Evolutionary conservation across 2,113 vertebrate species (phyloP), one percentile per base, ranked within the genome.

Genomic region (Cinclus cinclus): DNA sequence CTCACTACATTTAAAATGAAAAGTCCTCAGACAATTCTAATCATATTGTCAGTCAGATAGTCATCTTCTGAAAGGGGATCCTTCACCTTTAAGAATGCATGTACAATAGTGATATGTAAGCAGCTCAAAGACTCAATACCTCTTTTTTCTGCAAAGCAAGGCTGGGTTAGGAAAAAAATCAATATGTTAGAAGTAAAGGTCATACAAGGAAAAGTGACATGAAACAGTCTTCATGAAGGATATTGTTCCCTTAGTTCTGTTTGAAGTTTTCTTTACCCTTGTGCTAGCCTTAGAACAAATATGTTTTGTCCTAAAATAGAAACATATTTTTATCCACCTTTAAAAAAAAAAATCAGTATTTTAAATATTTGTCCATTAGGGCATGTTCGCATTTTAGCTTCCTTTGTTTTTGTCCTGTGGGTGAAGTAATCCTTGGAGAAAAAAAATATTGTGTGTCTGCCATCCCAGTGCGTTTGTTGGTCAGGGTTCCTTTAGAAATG

Each of bases 171-270:
- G 97, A 96, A 97, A 98, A 98, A 98, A 98, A 98, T 98, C 98
- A 98, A 98, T 98, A 98, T 97, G 97, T 98, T 98, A 97, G 97
- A 98, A 98, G 97, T 97, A 98, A 98, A 98, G 97, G 98, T 98
- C 98, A 98, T 95, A 79, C 92, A 91, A 97, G 97, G 97, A 96
- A 98, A 98, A 98, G 97, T 97, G 98, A 98, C 97, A 98, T 98
- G 97, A 98, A 98, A 98, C 97, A 97, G 97, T 97, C 98, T 97
- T 97, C 96, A 97, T 96, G 96, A 97, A 97, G 97, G 97, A 98
- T 98, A 98, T 98, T 97, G 97, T 98, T 98, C 97, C 97, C 97
- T 97, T 97, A 94, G 87, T 97, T 97, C 91, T 83, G 96, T 98
- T 98, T 98, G 97, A 98, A 97, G 98, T 98, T 97, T 97, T 96